Evolutionary conservation across 2,797 vertebrate genomes (phyloP).

Genomic region (Acanthiza pusilla): DNA sequence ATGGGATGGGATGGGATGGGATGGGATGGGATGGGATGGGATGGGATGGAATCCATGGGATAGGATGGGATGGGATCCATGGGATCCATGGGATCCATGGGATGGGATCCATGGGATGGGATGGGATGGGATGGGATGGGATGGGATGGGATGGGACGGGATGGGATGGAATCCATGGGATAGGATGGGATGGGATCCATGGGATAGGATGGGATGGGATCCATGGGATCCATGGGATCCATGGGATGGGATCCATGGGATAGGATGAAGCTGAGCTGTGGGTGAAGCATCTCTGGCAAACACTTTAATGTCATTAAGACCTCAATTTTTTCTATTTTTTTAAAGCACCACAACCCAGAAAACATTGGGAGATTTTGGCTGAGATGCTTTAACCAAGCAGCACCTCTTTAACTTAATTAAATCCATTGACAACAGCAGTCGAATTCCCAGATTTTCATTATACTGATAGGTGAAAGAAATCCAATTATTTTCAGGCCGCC

Average conservation of each 20-base stretch:
- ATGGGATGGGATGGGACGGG: background rate
- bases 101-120: too few species aligned
- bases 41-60: too few species aligned
- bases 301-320: rapidly evolving
- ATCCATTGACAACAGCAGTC: background rate
- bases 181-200: background rate
- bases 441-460: background rate
- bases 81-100: too few species aligned
- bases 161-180: background rate
- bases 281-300: background rate
- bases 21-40: background rate
- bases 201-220: background rate
- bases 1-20: too few species aligned
- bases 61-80: too few species aligned
- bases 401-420: background rate
- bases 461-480: background rate
- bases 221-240: background rate
- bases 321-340: background rate
- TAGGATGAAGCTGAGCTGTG: background rate
- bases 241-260: background rate
- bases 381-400: background rate
- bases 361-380: background rate
- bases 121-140: background rate
- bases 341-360: background rate
- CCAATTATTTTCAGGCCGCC: background rate